phyloP scores from a whole-genome alignment of 1,140 invertebrate genomes.

The Pseudobourletiella spinata region DNA sequence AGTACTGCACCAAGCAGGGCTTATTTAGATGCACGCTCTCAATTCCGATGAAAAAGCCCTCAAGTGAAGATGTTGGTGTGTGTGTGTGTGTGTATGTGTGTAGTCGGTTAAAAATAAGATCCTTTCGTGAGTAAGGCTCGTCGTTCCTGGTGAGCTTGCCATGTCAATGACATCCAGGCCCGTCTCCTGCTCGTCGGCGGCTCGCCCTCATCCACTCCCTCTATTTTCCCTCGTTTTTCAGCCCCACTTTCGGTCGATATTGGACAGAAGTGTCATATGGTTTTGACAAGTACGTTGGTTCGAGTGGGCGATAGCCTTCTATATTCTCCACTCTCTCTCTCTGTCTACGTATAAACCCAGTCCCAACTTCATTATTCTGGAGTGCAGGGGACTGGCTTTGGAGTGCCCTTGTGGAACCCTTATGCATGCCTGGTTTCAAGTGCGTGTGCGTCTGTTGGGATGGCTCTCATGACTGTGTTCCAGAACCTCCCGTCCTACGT shows the following conservation, averaged over 20 bases:
- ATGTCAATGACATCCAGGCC: too few species aligned
- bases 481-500: not conserved
- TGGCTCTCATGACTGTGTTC: not conserved
- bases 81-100: too few species aligned
- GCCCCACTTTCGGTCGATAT: not conserved
- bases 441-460: not conserved
- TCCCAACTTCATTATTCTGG: constrained; percentile 8
- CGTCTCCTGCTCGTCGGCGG: too few species aligned
- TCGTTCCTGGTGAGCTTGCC: too few species aligned
- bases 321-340: not conserved
- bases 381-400: not conserved
- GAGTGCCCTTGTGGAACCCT: not conserved
- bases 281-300: constrained; percentile 6
- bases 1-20: too few species aligned
- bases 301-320: not conserved
- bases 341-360: not conserved
- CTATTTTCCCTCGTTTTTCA: not conserved
- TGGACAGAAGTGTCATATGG: constrained; percentile 12
- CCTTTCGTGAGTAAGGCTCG: too few species aligned
- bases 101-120: too few species aligned
- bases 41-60: too few species aligned
- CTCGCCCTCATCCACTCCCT: too few species aligned
- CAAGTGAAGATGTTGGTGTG: too few species aligned
- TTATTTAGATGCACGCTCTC: too few species aligned
- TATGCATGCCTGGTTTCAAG: not conserved